Base-by-base conservation (phyloP, 2,888 invertebrate species). In the Cancer borealis region DNA sequence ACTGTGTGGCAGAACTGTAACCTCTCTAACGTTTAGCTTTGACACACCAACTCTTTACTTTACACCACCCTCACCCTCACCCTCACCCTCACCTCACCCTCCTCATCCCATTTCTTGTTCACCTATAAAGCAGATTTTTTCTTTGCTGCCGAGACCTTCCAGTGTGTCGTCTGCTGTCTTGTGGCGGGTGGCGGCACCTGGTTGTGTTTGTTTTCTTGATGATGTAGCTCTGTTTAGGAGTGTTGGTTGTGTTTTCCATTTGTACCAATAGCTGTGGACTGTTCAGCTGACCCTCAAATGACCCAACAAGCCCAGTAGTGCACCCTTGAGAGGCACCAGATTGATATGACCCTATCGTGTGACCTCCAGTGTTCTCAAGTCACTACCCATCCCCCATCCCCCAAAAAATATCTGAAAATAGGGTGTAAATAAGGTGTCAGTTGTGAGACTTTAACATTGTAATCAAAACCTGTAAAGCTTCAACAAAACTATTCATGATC, bases 171-270 rank as follows among this genome's bases (percentile, higher is more conserved):
- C 17, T 3, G 30, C 21, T 30, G 79, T 26, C 79, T 10, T 79
- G 79, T 6, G 8, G 26, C n/a, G 14, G 5, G 0, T 10, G 66
- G 0, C 14, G 66, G 14, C 79, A 30, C 79, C 30, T 26, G 79
- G 79, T 8, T 26, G 30, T 10, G 39, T 30, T 30, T 12, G 79
- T 10, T 30, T 79, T 12, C 79, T 30, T 14, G 30, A 79, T 79
- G 79, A 79, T 30, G 79, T 79, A 79, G 30, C 79, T 79, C 79
- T 79, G 79, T 79, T 6, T 79, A 26, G 79, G 79, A 79, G 79
- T 79, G 79, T 79, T 79, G 79, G 79, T 79, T 66, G 66, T 66
- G 66, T 66, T 66, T 66, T 17, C 66, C 66, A 8, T 79, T 21
- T 30, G 14, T 26, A 26, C 79, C 79, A 79, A 66, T 66, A 66